Evolutionary conservation across 2,113 vertebrate genomes (phyloP).

Genomic region (Periophthalmus modestus): DNA sequence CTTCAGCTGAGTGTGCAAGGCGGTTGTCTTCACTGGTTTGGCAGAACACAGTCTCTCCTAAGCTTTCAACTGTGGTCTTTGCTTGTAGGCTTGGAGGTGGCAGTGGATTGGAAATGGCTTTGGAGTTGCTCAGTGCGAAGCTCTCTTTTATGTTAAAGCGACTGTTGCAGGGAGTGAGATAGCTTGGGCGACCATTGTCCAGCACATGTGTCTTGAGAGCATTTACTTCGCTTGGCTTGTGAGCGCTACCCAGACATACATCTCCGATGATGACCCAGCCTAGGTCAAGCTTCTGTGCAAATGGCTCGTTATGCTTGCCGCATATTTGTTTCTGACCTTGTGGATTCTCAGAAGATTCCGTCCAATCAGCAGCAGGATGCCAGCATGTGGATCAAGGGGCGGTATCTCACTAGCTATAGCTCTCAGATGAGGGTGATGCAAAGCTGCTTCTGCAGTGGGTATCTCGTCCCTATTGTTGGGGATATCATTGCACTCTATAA

Average conservation of each 20-base stretch:
- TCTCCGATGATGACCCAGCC: constrained; percentile 21
- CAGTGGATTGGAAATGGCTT: neutral
- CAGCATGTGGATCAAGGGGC: neutral
- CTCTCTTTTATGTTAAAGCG: constrained; percentile 5
- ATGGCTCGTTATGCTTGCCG: neutral
- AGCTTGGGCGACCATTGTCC: constrained; percentile 7
- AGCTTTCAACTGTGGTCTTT: neutral
- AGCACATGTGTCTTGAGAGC: constrained; percentile 16
- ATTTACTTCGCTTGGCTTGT: constrained; percentile 13
- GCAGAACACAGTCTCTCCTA: neutral
- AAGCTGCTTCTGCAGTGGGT: constrained; percentile 2
- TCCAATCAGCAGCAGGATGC: constrained; percentile 20
- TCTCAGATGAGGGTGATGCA: constrained; percentile 1
- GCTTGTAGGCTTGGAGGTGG: neutral
- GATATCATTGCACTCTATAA: constrained; percentile 16
- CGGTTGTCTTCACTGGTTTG: neutral
- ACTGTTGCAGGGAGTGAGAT: constrained; percentile 9
- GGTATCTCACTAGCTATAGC: constrained; percentile 10
- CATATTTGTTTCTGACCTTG: constrained; percentile 12
- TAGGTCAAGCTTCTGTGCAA: constrained; percentile 24
- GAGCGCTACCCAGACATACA: neutral
- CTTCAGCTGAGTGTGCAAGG: neutral
- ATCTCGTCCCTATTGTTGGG: constrained; percentile 15
- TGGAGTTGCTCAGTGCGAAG: constrained; percentile 1
- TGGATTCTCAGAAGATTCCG: constrained; percentile 17